These are phyloP conservation scores for Thumatha senex DNA, from an alignment of 2,888 invertebrate genomes.

Conservation along the genomic window DNA sequence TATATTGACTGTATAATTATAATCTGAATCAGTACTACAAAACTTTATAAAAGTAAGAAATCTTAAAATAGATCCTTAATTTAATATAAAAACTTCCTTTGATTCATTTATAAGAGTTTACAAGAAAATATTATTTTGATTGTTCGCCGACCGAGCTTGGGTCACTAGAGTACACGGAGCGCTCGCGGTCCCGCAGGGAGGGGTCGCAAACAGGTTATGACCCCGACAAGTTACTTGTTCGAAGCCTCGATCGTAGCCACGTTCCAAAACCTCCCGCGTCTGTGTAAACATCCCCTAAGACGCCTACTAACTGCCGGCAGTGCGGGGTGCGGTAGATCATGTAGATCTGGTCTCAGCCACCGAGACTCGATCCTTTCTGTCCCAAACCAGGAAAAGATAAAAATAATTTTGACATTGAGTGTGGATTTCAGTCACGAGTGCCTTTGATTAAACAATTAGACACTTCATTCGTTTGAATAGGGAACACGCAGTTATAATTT, in stretches of 20 bases:
- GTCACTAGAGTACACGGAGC: constrained; percentile 72
- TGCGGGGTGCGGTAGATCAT: constrained; percentile 44
- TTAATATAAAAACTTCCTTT: constrained; percentile 5
- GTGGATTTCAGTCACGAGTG: constrained; percentile 53
- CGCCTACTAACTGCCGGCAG: constrained; percentile 22
- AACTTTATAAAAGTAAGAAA: too few relatives aligned
- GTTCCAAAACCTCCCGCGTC: constrained; percentile 51
- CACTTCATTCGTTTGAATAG: constrained; percentile 13
- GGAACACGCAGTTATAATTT: not conserved
- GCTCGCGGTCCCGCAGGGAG: constrained; percentile 72
- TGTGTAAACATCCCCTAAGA: constrained; percentile 42
- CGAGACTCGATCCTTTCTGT: constrained; percentile 65
- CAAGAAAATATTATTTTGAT: constrained; percentile 48
- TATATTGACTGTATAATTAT: too few relatives aligned
- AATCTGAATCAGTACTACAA: too few relatives aligned
- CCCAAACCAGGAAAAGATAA: constrained; percentile 79
- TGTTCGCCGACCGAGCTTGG: constrained; percentile 56
- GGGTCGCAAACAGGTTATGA: constrained; percentile 84
- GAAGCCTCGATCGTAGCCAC: constrained; percentile 69
- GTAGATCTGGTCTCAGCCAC: constrained; percentile 49
- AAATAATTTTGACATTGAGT: constrained; percentile 65
- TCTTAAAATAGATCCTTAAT: not conserved
- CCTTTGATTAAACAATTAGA: constrained; percentile 42
- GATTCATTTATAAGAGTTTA: constrained; percentile 12
- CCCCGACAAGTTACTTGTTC: constrained; percentile 82